Evolutionary conservation across 2,888 invertebrate genomes (phyloP), one percentile per base, ranked within the genome.

Genomic region (Branchipolynoe longqiensis): DNA sequence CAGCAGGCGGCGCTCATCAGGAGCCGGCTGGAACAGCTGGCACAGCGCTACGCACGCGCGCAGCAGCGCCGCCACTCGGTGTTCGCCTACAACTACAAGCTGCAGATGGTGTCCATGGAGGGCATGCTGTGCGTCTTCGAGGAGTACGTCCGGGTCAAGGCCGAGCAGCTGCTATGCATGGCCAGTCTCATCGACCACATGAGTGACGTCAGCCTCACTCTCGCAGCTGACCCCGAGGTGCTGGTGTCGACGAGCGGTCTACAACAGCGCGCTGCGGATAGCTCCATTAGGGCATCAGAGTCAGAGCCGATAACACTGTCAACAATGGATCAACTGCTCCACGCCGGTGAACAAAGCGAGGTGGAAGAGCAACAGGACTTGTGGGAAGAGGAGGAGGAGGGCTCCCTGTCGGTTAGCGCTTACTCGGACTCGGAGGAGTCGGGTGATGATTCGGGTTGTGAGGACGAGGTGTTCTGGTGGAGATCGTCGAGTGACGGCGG

Each of bases 401-500:
- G 48, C 78, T 25, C 41, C 28, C 18, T 25, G 8, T 33, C 14
- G 22, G 38, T 14, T 33, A 14, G 14, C 69, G 38, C 36, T 18
- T 69, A 33, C 12, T 69, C 69, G 1, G 69, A 38, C 18, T 12
- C 33, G 69, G 69, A 69, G 18, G 58, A 58, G 4, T 14, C 12
- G 58, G 58, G 25, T 4, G 58, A n/a, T 14, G 69, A 69, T 22
- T 3, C 33, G 14, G 69, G 38, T 6, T 33, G 4, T 33, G 36
- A 12, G 14, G 36, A 36, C 12, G 69, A 38, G 14, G 69, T 69
- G 14, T 69, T 22, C 69, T 69, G 69, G 69, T 69, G 69, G 69
- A 69, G 69, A 69, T n/a, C 69, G 28, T 62, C 62, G 28, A 62
- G 62, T 62, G n/a, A n/a, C n/a, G n/a, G n/a, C n/a, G n/a, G n/a